phyloP scores from a whole-genome alignment of 2,797 vertebrate genomes.

The Acropternis orthonyx region DNA sequence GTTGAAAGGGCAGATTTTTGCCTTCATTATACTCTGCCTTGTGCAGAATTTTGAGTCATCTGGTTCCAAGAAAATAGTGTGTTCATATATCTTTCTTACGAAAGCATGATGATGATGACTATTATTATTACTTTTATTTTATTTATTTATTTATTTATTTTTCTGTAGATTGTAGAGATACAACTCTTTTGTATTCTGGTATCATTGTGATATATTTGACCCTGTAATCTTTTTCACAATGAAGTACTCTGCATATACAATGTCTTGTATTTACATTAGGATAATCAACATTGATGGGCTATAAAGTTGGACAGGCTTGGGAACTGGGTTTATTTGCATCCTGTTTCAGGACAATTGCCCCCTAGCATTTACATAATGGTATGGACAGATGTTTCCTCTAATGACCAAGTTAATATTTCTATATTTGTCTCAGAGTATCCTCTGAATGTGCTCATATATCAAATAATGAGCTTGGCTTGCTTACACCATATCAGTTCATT shows the following conservation, averaged over 20 bases:
- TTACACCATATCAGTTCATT: not conserved
- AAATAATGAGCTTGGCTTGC: not conserved
- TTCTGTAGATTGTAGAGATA: not conserved
- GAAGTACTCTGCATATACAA: not conserved
- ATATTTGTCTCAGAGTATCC: not conserved
- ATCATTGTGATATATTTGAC: not conserved
- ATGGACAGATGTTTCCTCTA: not conserved
- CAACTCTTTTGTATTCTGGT: not conserved
- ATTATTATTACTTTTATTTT: not conserved
- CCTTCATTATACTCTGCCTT: not conserved
- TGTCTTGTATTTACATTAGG: not conserved
- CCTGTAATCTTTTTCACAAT: not conserved
- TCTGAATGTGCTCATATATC: not conserved
- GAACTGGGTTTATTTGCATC: not conserved
- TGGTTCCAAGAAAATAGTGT: not conserved
- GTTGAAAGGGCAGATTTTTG: not conserved
- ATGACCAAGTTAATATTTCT: not conserved
- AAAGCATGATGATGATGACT: not conserved
- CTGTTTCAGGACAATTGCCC: not conserved
- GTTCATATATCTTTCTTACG: not conserved
- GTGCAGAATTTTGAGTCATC: not conserved
- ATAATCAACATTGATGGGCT: not conserved
- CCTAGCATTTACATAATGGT: not conserved
- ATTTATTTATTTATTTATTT: not conserved
- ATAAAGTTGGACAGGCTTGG: not conserved